Base-by-base conservation (phyloP, 2,888 invertebrate genomes). In the Merodon equestris region DNA sequence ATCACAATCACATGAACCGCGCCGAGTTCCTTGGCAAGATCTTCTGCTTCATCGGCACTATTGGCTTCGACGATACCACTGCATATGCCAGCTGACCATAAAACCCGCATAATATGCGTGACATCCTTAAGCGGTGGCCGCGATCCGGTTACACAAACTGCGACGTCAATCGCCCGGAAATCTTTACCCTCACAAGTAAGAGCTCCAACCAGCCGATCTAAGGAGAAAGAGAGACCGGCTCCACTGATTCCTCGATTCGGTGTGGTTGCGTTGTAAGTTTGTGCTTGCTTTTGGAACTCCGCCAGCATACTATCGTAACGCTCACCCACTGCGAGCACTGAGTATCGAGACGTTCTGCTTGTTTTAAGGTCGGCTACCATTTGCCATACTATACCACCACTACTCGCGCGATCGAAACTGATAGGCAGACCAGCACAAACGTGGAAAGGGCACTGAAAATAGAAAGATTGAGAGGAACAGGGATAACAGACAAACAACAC, bases 281-380 rank as follows among this genome's bases (percentile, higher is more conserved):
- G 88, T 1, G 87, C 88, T 64, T 88, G 88, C 75, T 88, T 88
- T 79, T 94, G 92, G 84, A 94, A 94, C 58, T 92, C 92, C 60
- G 91, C 90, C 12, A 98, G 91, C 90, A 97, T 91, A 9, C 91
- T 91, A 87, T 98, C 97, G 84, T 97, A 98, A 83, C 97, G 92
- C 42, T 97, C 97, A 0, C 98, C 98, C 7, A 93, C 94, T 0
- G 97, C 97, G 47, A 98, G 90, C 0, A 97, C 92, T 82, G 91
- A 94, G 84, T 90, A 91, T 81, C 89, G 92, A 0, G 84, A 83
- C 0, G 84, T 83, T n/a, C 88, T 89, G 72, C 88, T 86, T 0
- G 86, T 86, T 42, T 88, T 88, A 0, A 88, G 58, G 58, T 88
- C 87, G 1, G 87, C 88, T 0, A 87, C 83, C 84, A 91, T 91